Evolutionary conservation across 2,113 vertebrate species (phyloP), one percentile per base, ranked within the genome.

Genomic region (Edolisoma coerulescens): DNA sequence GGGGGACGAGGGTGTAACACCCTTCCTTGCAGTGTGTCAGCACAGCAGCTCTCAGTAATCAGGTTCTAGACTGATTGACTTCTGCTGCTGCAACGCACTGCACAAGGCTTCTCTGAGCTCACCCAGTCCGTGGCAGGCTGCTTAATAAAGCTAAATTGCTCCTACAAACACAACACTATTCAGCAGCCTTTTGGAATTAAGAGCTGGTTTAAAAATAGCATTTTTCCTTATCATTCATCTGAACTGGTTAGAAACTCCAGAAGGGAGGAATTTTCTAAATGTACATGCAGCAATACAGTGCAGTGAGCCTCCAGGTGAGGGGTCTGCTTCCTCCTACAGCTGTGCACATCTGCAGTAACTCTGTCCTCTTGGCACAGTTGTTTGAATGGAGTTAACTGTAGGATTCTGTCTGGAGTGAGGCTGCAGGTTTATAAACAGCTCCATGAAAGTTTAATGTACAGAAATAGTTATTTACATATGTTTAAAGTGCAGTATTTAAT

Each of bases 61-160:
- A 67, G 82, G 79, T 75, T 67, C 49, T 65, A 57, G 80, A 59
- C 35, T 45, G 96, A 87, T 19, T 33, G 71, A 37, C 80, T 52
- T 37, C 59, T 82, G 84, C 80, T 70, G 91, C 95, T 74, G 74
- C 79, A 84, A 7, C 6, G 11, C 32, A 3, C 83, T 81, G 81
- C 64, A 75, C 49, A 27, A 13, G 76, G 90, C 93, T 78, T 45
- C 33, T 81, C 96, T 89, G 23, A 42, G 84, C 93, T 91, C 41
- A 1, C 83, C 90, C 81, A 13, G 41, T 33, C 89, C 41, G 1
- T 93, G 91, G 80, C 96, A 60, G 16, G 85, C 95, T 95, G 96
- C 88, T 97, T 94, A 94, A 95, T 93, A 97, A 96, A 96, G 92
- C 92, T 89, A 89, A 96, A 97, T 84, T 95, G 91, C 94, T 87